Conservation (phyloP, 2,113 vertebrate genomes). For the Propithecus coquereli region DNA sequence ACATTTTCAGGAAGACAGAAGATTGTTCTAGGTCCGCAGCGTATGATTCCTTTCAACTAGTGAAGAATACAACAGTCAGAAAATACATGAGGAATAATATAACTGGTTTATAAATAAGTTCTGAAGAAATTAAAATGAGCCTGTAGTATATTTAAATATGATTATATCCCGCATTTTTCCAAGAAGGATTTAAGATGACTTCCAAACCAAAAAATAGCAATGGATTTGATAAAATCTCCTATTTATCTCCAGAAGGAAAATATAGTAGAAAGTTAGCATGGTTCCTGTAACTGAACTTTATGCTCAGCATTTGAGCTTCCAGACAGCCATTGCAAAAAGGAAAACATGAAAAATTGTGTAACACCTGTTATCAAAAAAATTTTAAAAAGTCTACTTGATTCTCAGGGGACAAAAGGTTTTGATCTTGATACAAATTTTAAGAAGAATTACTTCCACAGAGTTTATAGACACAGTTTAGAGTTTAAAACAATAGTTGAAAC, state of each 20-base stretch:
- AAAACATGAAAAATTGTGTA: not conserved
- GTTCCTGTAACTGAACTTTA: not conserved
- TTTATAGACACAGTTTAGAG: not conserved
- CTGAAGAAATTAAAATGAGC: not conserved
- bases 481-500: not conserved
- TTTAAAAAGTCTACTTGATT: not conserved
- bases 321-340: not conserved
- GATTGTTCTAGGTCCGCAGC: not conserved
- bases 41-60: not conserved
- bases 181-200: not conserved
- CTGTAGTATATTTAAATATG: not conserved
- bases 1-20: not conserved
- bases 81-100: not conserved
- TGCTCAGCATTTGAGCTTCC: not conserved
- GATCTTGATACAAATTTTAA: not conserved
- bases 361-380: not conserved
- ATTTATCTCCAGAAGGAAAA: not conserved
- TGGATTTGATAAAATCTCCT: not conserved
- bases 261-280: not conserved
- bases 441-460: not conserved
- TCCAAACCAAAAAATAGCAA: not conserved
- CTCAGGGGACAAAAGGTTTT: not conserved
- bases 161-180: not conserved
- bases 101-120: not conserved
- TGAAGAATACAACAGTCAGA: not conserved